Conservation (phyloP, 2,113 vertebrate species). For the Chloroceryle aenea region DNA sequence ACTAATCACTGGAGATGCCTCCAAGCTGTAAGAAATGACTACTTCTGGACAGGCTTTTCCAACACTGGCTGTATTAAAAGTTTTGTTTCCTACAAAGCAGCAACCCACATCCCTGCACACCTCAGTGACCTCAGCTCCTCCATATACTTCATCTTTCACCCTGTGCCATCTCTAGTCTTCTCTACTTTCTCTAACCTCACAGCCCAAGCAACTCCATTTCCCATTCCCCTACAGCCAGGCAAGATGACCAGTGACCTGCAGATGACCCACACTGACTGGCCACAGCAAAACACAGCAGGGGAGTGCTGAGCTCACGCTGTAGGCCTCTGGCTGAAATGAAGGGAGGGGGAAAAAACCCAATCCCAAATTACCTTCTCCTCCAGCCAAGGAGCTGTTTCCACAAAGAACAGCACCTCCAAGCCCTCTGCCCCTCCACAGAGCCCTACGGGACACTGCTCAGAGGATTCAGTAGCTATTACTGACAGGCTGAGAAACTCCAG, state of each 20-base stretch:
- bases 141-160: neutral
- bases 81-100: neutral
- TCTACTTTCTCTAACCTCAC: neutral
- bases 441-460: neutral
- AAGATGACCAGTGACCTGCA: neutral
- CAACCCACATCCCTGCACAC: no score
- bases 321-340: neutral
- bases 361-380: neutral
- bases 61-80: neutral
- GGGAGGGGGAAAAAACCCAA: neutral
- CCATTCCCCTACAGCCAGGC: fast-evolving
- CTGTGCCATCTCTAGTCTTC: fast-evolving
- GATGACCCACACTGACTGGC: neutral
- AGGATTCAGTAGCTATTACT: neutral
- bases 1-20: neutral
- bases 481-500: neutral
- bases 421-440: neutral
- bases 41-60: neutral
- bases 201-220: neutral
- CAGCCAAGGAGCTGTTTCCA: neutral
- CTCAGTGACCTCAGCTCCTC: neutral
- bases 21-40: neutral
- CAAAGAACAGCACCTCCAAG: neutral
- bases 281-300: neutral
- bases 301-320: fast-evolving